Evolutionary conservation across 2,888 invertebrate species (phyloP), one percentile per base, ranked within the genome.

Genomic region (Oxyteleia sp.): DNA sequence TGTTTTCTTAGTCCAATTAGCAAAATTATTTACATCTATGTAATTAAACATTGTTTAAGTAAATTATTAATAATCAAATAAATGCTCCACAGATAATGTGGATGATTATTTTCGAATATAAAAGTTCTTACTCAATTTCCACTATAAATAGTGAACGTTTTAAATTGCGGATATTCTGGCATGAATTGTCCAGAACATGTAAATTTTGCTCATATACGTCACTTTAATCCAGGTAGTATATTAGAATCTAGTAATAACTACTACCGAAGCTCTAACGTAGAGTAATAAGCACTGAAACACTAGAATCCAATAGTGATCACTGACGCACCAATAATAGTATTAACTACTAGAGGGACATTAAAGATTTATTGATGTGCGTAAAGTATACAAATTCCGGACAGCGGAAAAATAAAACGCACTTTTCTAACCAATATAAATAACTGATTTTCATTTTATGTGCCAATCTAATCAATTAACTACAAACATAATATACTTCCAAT

Each of bases 241-340:
- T 82, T 82, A 82, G 82, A 82, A 82, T 82, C 64, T 69, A 76
- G 49, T 82, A 82, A 81, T 82, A 69, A 82, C 82, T 82, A 75
- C 82, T 71, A 64, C 76, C 82, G 76, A 76, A 82, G 76, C 82
- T 75, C 82, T 53, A 72, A 53, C 82, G 82, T 76, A 35, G 76
- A 82, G 82, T 82, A 82, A 82, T 82, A 82, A 81, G 76, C 76
- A 76, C 82, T 66, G 82, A 71, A 76, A 76, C 82, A 82, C 71
- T 82, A 76, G 71, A 75, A 82, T 82, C 71, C 76, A 82, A 76
- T 82, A 76, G 82, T 59, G 82, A 82, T 82, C 82, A 76, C 59
- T 76, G 82, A 82, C 76, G 76, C 76, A 66, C 45, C 76, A 76
- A 66, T 82, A 82, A 82, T 53, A 66, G 49, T 59, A 69, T 76